phyloP scores from a whole-genome alignment of 2,113 vertebrate species.

The Oncorhynchus kisutch region DNA sequence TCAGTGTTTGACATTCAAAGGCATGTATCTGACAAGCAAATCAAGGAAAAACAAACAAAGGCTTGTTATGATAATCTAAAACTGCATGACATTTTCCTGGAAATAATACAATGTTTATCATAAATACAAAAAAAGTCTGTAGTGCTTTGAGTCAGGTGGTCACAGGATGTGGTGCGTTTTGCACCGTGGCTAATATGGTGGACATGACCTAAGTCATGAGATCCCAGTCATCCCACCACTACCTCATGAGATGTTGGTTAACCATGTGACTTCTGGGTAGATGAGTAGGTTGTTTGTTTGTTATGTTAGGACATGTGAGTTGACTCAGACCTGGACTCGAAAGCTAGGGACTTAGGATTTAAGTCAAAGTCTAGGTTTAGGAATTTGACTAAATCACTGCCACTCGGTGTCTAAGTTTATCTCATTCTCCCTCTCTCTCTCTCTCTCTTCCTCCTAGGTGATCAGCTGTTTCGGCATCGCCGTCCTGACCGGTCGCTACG shows the following conservation, averaged over 20 bases:
- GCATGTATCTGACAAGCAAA: neutral
- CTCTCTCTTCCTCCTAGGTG: slow-evolving; percentile 72
- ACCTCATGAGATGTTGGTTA: neutral
- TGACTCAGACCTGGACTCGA: too few species aligned
- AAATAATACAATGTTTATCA: too few species aligned
- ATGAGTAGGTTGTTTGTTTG: neutral
- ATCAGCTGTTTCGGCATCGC: slow-evolving; percentile 85
- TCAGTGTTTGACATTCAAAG: neutral
- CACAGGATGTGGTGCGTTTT: neutral
- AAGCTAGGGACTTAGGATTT: too few species aligned
- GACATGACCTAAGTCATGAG: neutral
- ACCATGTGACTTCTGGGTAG: neutral
- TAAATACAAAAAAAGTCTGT: neutral
- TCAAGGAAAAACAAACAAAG: neutral
- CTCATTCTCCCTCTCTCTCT: neutral
- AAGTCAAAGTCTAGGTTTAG: too few species aligned
- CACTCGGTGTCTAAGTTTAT: too few species aligned
- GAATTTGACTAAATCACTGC: too few species aligned
- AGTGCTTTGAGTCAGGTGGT: neutral
- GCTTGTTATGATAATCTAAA: neutral
- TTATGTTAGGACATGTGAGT: neutral
- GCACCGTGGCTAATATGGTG: neutral
- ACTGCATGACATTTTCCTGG: neutral
- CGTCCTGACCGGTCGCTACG: slow-evolving; percentile 73
- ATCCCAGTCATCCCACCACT: neutral